Percentiles rank a stretch among this genome's conserved stretches.
phyloP scores from a whole-genome alignment of 2,797 vertebrate species.

The Lepilemur ruficaudatus region DNA sequence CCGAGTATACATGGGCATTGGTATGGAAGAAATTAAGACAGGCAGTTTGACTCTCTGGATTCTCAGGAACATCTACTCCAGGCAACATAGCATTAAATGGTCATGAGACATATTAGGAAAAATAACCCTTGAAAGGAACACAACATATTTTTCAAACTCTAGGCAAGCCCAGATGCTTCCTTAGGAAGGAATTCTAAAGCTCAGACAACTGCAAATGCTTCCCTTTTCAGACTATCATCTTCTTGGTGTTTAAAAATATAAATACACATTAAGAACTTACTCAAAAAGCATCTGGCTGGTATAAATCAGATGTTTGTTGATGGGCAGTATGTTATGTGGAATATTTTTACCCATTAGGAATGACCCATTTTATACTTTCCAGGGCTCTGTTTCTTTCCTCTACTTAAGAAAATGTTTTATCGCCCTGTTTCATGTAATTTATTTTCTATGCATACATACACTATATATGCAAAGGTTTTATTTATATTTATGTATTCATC shows the following conservation, averaged over 20 bases:
- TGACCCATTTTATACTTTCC: constrained; percentile 46
- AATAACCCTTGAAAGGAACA: not conserved
- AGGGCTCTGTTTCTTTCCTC: constrained; percentile 3
- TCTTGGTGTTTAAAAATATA: constrained; percentile 60
- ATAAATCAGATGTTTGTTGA: constrained; percentile 56
- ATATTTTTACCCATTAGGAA: constrained; percentile 50
- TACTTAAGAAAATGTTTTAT: constrained; percentile 61
- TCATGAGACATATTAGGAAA: constrained; percentile 18
- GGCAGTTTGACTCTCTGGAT: not conserved
- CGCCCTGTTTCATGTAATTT: constrained; percentile 15
- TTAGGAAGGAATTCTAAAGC: constrained; percentile 41
- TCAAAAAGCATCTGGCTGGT: constrained; percentile 59
- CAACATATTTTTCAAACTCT: constrained; percentile 41
- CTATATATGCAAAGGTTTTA: constrained; percentile 35
- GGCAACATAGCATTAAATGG: not conserved
- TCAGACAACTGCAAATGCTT: constrained; percentile 44
- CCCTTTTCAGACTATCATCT: constrained; percentile 26
- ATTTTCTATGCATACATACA: constrained; percentile 27
- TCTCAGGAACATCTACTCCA: not conserved
- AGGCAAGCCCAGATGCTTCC: constrained; percentile 30
- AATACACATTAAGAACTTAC: constrained; percentile 50
- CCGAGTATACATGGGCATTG: not conserved
- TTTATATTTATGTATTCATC: constrained; percentile 40
- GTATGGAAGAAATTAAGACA: constrained; percentile 21
- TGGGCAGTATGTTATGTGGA: constrained; percentile 19